A percentile compares a stretch with the other conserved stretches of the same genome.
Conservation (phyloP, 2,113 vertebrate species). For the Genyomyrus donnyi region DNA sequence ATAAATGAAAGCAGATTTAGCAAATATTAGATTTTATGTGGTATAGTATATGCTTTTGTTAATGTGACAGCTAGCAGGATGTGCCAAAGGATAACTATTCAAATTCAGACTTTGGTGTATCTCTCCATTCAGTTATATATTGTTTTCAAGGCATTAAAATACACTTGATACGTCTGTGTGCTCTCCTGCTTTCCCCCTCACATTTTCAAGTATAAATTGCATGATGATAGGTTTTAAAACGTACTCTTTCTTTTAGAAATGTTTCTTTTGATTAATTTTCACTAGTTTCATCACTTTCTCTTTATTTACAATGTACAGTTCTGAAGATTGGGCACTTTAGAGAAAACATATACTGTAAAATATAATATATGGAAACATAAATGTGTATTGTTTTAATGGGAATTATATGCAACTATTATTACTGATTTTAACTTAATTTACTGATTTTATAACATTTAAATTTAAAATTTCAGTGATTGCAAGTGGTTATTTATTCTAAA, state of each 20-base stretch:
- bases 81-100: constrained; percentile 35
- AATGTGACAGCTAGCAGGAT: constrained; percentile 47
- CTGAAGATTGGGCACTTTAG: not conserved
- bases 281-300: not conserved
- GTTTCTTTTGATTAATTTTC: not conserved
- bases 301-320: not conserved
- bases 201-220: not conserved
- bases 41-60: constrained; percentile 49
- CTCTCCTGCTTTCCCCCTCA: not conserved
- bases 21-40: constrained; percentile 69
- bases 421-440: not conserved
- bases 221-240: not conserved
- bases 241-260: not conserved
- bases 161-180: constrained; percentile 19
- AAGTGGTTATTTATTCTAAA: not conserved
- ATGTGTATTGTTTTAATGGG: not conserved
- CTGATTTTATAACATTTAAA: not conserved
- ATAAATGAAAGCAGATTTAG: constrained; percentile 49
- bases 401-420: not conserved
- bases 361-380: not conserved
- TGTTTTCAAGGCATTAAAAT: constrained; percentile 58
- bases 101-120: constrained; percentile 48
- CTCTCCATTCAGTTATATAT: constrained; percentile 44
- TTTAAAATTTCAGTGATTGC: not conserved
- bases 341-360: not conserved